Evolutionary conservation across 2,113 vertebrate genomes (phyloP).

Genomic region (Macrotis lagotis): DNA sequence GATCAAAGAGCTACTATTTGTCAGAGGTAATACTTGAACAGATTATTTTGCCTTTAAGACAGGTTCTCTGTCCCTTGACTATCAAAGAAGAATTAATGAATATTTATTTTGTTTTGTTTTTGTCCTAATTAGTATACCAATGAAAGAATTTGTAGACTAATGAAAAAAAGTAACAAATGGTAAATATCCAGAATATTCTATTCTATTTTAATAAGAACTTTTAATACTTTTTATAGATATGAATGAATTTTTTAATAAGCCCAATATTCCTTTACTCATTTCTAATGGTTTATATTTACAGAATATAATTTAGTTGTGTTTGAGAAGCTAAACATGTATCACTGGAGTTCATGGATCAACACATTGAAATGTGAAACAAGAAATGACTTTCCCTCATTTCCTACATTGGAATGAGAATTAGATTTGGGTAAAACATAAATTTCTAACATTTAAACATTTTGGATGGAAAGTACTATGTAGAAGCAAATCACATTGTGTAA

Average conservation of each 20-base stretch:
- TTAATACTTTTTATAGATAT: neutral
- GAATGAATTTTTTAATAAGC: neutral
- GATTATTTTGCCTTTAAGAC: neutral
- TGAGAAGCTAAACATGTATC: neutral
- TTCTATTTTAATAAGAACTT: no score
- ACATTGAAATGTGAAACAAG: conserved; percentile 25
- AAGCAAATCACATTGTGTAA: conserved; percentile 65
- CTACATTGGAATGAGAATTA: conserved; percentile 23
- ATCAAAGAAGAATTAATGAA: neutral
- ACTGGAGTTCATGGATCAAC: neutral
- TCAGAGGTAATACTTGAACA: neutral
- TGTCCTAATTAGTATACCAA: neutral
- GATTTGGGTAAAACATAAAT: conserved; percentile 60
- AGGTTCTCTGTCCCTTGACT: neutral
- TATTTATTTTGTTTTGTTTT: neutral
- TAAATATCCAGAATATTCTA: no score
- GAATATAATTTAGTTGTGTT: neutral
- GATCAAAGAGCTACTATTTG: neutral
- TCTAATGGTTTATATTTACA: neutral
- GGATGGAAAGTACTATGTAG: conserved; percentile 47
- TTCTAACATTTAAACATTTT: conserved; percentile 48
- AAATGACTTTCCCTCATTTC: conserved; percentile 17
- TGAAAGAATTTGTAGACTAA: neutral
- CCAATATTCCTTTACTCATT: neutral
- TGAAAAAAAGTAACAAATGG: neutral